Evolutionary conservation across 2,888 invertebrate species (phyloP), one percentile per base, ranked within the genome.

Genomic region (Agonopterix arenella): DNA sequence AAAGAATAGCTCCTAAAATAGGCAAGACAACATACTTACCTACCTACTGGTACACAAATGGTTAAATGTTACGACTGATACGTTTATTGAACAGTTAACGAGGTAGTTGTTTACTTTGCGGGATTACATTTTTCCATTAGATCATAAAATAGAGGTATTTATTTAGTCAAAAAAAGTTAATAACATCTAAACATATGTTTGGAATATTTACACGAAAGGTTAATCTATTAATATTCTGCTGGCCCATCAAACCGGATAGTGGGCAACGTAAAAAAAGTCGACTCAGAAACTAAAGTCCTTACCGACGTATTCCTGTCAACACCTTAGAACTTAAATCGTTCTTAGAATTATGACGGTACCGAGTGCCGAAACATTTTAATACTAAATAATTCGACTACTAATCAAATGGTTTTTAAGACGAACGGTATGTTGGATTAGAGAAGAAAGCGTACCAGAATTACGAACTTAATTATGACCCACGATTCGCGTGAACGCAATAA

Each of bases 401-500:
- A 28, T 36, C 36, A 45, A 36, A 36, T 40, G n/a, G 4, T 40
- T 40, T 40, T 9, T 43, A 13, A 43, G 44, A 52, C 44, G 36
- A 50, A 44, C 43, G 18, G 47, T 37, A 28, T 46, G 45, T 47
- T 50, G 8, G 51, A 60, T 70, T 60, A 60, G 50, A 64, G 60
- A 75, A 70, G 81, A 84, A 83, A 84, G 84, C 80, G 82, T 81
- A 65, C 73, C 79, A 68, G 58, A 66, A 58, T 72, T 74, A 70
- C 70, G 68, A 70, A 70, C 68, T 70, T 78, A 80, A 83, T 80
- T 77, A 78, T 66, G 62, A 68, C 64, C 60, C 54, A 71, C 71
- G 68, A 78, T 76, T 75, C 67, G 80, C 83, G 73, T 77, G 78
- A 76, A 76, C 64, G 73, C 73, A 80, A 83, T 83, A 84, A 80